phyloP scores from a whole-genome alignment of 2,888 invertebrate genomes.

The Unio pictorum region DNA sequence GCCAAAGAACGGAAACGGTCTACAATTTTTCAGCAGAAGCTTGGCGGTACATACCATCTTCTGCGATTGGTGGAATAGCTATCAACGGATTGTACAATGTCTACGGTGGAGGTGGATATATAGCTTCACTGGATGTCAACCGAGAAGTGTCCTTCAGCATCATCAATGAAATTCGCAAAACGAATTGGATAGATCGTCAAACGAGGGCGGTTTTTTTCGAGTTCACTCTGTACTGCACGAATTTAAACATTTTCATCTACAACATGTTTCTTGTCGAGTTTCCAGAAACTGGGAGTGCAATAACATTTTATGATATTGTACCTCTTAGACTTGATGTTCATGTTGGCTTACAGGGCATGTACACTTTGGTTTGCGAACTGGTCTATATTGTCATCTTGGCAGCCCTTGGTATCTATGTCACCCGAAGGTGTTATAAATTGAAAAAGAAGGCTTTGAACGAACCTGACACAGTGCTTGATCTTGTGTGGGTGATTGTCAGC shows the following conservation, averaged over 20 bases:
- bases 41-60: constrained; percentile 47
- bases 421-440: constrained; percentile 28
- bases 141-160: constrained; percentile 41
- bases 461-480: constrained; percentile 47
- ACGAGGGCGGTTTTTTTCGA: constrained; percentile 58
- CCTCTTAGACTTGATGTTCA: constrained; percentile 50
- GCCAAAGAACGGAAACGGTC: constrained; percentile 26
- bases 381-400: constrained; percentile 38
- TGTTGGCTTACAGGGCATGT: constrained; percentile 35
- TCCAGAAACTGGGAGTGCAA: constrained; percentile 56
- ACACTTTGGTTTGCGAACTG: constrained; percentile 43
- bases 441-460: constrained; percentile 35
- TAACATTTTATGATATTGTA: constrained; percentile 41
- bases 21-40: constrained; percentile 41
- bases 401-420: constrained; percentile 29
- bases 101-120: constrained; percentile 60
- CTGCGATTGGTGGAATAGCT: constrained; percentile 48
- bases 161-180: constrained; percentile 35
- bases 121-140: constrained; percentile 51
- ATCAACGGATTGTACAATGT: constrained; percentile 39
- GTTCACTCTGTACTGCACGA: constrained; percentile 57
- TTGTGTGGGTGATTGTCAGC: constrained; percentile 31
- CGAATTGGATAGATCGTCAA: constrained; percentile 56
- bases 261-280: constrained; percentile 58
- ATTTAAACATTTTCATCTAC: constrained; percentile 58